Conservation (phyloP, 2,888 invertebrate genomes). For the Sarcophaga carnaria region DNA sequence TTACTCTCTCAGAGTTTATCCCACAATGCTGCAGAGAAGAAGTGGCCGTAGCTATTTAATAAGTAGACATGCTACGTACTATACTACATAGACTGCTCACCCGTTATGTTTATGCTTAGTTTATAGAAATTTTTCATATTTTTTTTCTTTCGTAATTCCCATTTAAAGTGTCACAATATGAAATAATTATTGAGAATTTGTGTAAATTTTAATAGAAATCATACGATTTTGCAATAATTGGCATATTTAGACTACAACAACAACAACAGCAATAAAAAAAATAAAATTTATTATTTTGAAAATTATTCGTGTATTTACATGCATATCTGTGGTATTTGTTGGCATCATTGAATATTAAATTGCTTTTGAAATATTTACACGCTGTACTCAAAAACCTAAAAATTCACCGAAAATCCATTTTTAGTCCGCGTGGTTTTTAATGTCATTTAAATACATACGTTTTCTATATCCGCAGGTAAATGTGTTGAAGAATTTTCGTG, state of each 20-base stretch:
- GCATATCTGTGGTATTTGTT: conserved; percentile 39
- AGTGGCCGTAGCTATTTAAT: too few species aligned
- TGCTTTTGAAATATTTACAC: conserved; percentile 41
- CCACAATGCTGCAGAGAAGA: too few species aligned
- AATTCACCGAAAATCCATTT: background rate
- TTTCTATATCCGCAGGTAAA: background rate
- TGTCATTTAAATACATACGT: background rate
- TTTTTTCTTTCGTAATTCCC: background rate
- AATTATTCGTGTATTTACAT: conserved; percentile 43
- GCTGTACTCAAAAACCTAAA: background rate
- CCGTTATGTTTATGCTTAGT: too few species aligned
- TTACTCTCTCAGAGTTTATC: too few species aligned
- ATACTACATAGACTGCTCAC: too few species aligned
- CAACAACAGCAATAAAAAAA: background rate
- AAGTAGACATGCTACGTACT: too few species aligned
- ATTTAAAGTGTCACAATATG: background rate
- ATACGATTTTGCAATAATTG: background rate
- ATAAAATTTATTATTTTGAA: conserved; percentile 40
- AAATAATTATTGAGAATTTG: background rate
- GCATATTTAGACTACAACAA: background rate
- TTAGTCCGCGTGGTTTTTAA: background rate
- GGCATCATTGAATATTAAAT: conserved; percentile 37
- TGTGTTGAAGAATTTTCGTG: background rate
- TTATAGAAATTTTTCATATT: too few species aligned
- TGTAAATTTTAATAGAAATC: background rate